Base-by-base conservation (phyloP, 2,888 invertebrate genomes). In the Unio delphinus region DNA sequence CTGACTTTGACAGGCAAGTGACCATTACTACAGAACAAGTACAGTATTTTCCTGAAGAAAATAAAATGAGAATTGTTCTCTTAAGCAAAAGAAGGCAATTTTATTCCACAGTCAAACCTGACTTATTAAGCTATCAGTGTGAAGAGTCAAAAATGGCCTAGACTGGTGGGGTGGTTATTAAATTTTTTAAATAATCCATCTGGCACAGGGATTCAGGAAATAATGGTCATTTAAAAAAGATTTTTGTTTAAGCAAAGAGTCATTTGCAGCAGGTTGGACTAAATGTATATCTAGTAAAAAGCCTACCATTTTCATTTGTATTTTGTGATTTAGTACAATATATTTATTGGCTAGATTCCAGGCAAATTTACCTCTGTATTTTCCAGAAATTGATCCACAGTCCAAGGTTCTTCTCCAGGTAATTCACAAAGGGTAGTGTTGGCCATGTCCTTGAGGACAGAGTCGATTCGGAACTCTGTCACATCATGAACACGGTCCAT, bases 361-460 rank as follows among this genome's bases (percentile, higher is more conserved):
- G 59, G 8, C 8, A 60, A 45, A 17, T 94, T 93, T 75, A 93
- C 94, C 90, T 96, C 95, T 7, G 94, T 95, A 80, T 93, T 94
- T 84, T 95, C 95, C 67, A 95, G 91, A 90, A 97, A 97, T 79
- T 95, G 93, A 70, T 96, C 96, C 56, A 96, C 93, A 0, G 94
- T 93, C 96, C 97, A 97, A 0, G 96, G 95, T 68, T 94, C 94
- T 76, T 95, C 94, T 89, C 93, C 94, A 18, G 97, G 97, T 68
- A 97, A 90, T 61, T 94, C 93, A 80, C 96, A 94, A 65, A 98
- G 91, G 0, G 94, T 93, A n/a, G 95, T 93, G 66, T 93, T 93
- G 87, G 95, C 95, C 96, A 98, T 97, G 76, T 95, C 95, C 72
- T 93, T 92, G 55, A 98, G 91, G 55, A 97, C 95, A 86, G 95